A percentile compares a stretch with the other conserved stretches of the same genome.
phyloP scores from a whole-genome alignment of 2,113 vertebrate genomes.

The Amazona vittata region DNA sequence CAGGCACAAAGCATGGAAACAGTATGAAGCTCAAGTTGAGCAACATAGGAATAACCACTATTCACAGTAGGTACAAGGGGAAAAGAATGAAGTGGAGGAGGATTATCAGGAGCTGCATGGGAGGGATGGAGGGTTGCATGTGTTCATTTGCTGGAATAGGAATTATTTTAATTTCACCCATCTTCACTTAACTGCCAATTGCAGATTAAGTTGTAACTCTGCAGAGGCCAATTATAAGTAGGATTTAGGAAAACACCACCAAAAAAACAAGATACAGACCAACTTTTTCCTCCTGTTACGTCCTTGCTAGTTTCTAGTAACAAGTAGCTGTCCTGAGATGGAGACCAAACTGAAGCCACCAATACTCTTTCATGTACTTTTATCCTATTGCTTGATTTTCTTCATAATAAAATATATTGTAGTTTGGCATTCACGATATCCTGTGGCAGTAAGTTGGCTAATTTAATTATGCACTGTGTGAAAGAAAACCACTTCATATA shows the following conservation, averaged over 20 bases:
- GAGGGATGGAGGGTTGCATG: background rate
- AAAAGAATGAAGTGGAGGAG: background rate
- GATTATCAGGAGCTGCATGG: background rate
- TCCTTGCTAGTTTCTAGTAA: background rate
- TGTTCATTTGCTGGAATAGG: background rate
- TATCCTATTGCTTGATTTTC: background rate
- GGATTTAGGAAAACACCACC: background rate
- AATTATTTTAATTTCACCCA: background rate
- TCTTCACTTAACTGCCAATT: background rate
- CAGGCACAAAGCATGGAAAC: background rate
- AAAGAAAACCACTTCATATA: background rate
- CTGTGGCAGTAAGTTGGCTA: background rate
- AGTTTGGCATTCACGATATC: background rate
- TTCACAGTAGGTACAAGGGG: background rate
- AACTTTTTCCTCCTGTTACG: background rate
- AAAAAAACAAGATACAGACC: background rate
- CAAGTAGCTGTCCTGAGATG: background rate
- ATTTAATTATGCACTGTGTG: background rate
- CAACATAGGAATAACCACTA: background rate
- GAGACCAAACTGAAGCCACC: background rate
- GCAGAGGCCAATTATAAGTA: background rate
- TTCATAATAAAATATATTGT: background rate
- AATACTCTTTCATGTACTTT: background rate
- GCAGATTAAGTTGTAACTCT: background rate
- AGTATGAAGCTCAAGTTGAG: background rate